Conservation (phyloP, 2,888 invertebrate genomes). For the Spialia ferax region DNA sequence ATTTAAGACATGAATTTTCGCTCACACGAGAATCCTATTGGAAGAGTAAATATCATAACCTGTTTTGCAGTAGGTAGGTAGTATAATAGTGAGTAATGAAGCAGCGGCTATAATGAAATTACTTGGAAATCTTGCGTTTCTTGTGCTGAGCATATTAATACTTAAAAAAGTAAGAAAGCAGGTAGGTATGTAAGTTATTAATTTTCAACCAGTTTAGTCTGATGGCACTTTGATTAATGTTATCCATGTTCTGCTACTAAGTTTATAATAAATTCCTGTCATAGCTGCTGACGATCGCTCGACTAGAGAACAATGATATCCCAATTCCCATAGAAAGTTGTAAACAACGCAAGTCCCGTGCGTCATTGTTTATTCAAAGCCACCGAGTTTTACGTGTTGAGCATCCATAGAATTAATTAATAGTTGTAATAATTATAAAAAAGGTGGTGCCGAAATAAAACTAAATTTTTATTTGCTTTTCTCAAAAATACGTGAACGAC, state of each 20-base stretch:
- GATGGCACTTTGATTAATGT: conserved; percentile 1
- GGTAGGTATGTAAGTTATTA: conserved; percentile 39
- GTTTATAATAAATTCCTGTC: conserved; percentile 29
- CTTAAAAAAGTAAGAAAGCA: background rate
- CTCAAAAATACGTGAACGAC: too few relatives aligned
- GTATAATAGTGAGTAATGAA: conserved; percentile 30
- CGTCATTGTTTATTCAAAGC: conserved; percentile 52
- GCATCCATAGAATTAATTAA: conserved; percentile 32
- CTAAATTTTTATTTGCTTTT: background rate
- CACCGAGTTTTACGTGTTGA: conserved; percentile 46
- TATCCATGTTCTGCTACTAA: conserved; percentile 7
- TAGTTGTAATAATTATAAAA: conserved; percentile 14
- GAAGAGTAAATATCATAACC: conserved; percentile 48
- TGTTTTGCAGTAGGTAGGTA: conserved; percentile 22
- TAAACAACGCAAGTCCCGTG: conserved; percentile 59
- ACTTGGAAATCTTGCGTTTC: conserved; percentile 23
- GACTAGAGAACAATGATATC: conserved; percentile 34
- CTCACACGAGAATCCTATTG: conserved; percentile 68
- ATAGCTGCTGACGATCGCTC: conserved; percentile 2
- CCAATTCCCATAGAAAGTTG: conserved; percentile 76
- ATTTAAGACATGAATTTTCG: conserved; percentile 60
- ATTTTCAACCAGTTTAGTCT: conserved; percentile 33
- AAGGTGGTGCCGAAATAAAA: background rate
- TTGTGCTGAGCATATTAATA: conserved; percentile 5
- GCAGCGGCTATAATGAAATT: conserved; percentile 26